Evolutionary conservation across 2,888 invertebrate genomes (phyloP).

Genomic region (Parnassius mnemosyne): DNA sequence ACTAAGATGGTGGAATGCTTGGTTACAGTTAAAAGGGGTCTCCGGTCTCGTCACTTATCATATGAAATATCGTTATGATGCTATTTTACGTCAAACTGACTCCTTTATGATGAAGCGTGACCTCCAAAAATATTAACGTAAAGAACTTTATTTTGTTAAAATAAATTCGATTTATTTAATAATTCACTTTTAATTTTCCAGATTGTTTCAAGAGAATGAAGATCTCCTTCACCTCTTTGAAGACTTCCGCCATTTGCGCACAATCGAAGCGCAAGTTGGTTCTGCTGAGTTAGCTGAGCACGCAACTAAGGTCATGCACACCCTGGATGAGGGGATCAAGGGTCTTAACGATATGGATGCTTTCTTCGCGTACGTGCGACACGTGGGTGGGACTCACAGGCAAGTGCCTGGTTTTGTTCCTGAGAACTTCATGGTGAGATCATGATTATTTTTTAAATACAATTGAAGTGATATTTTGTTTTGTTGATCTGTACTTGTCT

Average conservation of each 20-base stretch:
- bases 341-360: conserved; percentile 89
- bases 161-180: too few species aligned
- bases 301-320: conserved; percentile 92
- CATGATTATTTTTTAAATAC: too few species aligned
- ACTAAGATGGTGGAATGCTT: too few species aligned
- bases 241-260: conserved; percentile 87
- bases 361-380: conserved; percentile 88
- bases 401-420: conserved; percentile 91
- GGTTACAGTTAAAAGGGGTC: too few species aligned
- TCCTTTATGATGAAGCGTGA: too few species aligned
- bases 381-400: conserved; percentile 90
- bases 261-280: conserved; percentile 87
- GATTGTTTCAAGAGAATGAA: conserved; percentile 91
- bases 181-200: conserved; percentile 52
- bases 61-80: too few species aligned
- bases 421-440: conserved; percentile 91
- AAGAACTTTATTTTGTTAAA: neutral
- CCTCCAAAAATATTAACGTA: neutral
- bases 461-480: neutral
- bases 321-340: conserved; percentile 92
- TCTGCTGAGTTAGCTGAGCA: conserved; percentile 92
- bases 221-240: conserved; percentile 88
- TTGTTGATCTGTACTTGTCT: neutral
- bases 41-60: too few species aligned
- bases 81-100: too few species aligned